Evolutionary conservation across 2,113 vertebrate genomes (phyloP), one percentile per base, ranked within the genome.

Genomic region (Callithrix jacchus): DNA sequence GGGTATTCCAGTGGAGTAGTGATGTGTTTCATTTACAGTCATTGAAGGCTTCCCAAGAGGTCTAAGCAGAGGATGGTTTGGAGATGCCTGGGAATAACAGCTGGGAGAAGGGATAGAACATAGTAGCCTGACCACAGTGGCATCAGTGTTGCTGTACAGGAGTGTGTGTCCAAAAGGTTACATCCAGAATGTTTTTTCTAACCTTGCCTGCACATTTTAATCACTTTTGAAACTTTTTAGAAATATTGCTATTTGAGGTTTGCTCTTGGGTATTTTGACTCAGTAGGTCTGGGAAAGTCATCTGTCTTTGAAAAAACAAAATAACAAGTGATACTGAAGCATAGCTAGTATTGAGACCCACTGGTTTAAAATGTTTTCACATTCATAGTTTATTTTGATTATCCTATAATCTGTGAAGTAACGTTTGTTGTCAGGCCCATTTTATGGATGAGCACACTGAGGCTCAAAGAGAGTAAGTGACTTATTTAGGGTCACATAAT

Each of bases 301-400:
- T n/a, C 79, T 95, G n/a, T 74, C n/a, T 89, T 92, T 87, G 7
- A 81, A 82, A 79, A 90, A 87, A 64, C 25, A 83, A 88, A 25
- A 64, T 3, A 13, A 14, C 16, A 83, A 58, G 16, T 93, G 35
- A 82, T n/a, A 58, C 86, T 93, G 58, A 80, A 64, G 21, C 64
- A 12, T 11, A 85, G n/a, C 14, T 25, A 16, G 23, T 49, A 20
- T 49, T 80, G 30, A 94, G 71, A 95, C 73, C 10, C 27, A 66
- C 54, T 10, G 21, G 21, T 45, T 84, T 66, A 54, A 74, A 70
- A 52, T 58, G 20, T 40, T 81, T 90, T 82, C 49, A 23, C 12
- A 42, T 30, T 96, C 42, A 42, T 32, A 70, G 0, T 56, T 83
- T 74, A 45, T 95, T 92, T 45, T n/a, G 56, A 17, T 45, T 73